Percentiles rank a stretch among this genome's conserved stretches.
Evolutionary conservation across 2,113 vertebrate genomes (phyloP).

Genomic region (Semnornis frantzii): DNA sequence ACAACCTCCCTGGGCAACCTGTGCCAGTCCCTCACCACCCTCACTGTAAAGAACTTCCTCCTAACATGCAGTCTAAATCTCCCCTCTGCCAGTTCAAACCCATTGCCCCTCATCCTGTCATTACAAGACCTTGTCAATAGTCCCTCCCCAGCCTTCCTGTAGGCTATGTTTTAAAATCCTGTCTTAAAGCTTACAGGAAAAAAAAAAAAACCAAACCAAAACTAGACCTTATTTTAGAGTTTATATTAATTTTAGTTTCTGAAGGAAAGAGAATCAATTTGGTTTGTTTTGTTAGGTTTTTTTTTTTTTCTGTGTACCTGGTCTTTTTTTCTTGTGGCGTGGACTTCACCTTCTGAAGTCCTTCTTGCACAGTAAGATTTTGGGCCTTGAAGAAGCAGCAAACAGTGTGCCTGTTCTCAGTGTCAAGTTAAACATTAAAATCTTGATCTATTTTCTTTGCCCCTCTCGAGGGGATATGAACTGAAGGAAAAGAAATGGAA

Average conservation of each 20-base stretch:
- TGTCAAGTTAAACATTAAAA: neutral
- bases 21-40: no score
- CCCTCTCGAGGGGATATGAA: neutral
- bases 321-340: neutral
- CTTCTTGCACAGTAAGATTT: neutral
- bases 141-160: no score
- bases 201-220: neutral
- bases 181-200: neutral
- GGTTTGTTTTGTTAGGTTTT: neutral
- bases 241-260: neutral
- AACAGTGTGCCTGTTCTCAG: neutral
- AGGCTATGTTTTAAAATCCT: neutral
- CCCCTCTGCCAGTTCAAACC: no score
- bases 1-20: no score
- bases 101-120: no score
- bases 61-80: no score
- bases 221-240: neutral
- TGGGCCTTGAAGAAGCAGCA: neutral
- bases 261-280: neutral
- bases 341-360: neutral
- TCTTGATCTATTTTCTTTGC: neutral
- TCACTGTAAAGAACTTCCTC: no score
- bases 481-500: neutral
- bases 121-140: no score
- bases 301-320: neutral